Conservation (phyloP, 2,888 invertebrate genomes). For the Limnephilus auricula region DNA sequence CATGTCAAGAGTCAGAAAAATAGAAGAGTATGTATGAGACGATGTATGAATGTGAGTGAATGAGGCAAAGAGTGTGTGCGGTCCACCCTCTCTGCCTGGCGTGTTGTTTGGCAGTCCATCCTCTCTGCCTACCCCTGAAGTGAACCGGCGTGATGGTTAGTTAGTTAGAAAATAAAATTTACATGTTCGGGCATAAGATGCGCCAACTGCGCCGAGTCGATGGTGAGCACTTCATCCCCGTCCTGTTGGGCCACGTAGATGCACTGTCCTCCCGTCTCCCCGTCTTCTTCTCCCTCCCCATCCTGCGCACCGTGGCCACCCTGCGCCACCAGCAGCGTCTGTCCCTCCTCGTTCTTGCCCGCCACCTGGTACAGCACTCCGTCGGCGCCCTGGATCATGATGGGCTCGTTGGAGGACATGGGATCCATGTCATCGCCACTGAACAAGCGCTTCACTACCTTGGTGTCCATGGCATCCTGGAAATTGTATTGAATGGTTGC, state of each 20-base stretch:
- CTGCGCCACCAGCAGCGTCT: conserved; percentile 84
- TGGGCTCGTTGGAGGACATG: conserved; percentile 78
- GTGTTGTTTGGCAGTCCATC: too few relatives aligned
- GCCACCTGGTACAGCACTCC: conserved; percentile 89
- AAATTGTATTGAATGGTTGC: not conserved
- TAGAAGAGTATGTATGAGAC: too few relatives aligned
- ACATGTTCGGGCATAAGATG: conserved; percentile 78
- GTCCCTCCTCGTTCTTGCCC: conserved; percentile 88
- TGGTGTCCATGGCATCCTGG: conserved; percentile 72
- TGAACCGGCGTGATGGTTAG: too few relatives aligned
- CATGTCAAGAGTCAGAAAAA: too few relatives aligned
- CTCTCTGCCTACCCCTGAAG: too few relatives aligned
- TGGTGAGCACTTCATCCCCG: conserved; percentile 76
- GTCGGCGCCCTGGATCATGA: conserved; percentile 90
- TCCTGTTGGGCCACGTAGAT: conserved; percentile 83
- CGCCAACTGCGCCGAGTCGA: conserved; percentile 77
- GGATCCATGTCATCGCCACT: conserved; percentile 70
- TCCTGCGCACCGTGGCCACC: conserved; percentile 81
- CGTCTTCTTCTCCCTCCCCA: conserved; percentile 80
- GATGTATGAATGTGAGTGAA: too few relatives aligned
- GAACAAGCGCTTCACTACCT: conserved; percentile 69
- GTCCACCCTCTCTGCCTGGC: too few relatives aligned
- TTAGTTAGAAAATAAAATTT: conserved; percentile 62
- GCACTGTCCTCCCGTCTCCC: conserved; percentile 85
- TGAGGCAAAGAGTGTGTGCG: too few relatives aligned